Evolutionary conservation across 2,797 vertebrate species (phyloP), one percentile per base, ranked within the genome.

Genomic region (Eurystomus glaucurus): DNA sequence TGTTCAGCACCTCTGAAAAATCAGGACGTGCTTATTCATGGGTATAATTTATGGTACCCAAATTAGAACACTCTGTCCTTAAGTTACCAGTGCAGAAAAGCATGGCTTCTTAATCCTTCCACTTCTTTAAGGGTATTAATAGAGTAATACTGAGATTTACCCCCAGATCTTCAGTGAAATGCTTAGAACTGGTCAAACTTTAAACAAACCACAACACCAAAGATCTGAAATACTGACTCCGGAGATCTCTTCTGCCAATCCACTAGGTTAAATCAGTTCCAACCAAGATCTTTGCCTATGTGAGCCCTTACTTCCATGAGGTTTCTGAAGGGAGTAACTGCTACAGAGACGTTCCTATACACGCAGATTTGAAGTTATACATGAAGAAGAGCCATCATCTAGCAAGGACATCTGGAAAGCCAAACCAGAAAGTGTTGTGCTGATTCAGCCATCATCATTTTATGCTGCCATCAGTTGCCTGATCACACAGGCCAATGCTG

Each of bases 41-140:
- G 84, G 52, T 91, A 94, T 97, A 95, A 95, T 96, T 97, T 89
- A 94, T 83, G 61, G 33, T 28, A 50, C 75, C 57, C 75, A 87
- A 92, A 97, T 95, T 91, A 94, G 96, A 94, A 91, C 85, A 80
- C 50, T 83, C 76, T 96, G 88, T 89, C 93, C 94, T 94, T 46
- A 89, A 85, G 66, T 77, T 66, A 68, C 93, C 80, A 72, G 52
- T 9, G 55, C 88, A 93, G 58, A 84, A 41, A 31, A 90, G 45
- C 41, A 78, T 28, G 25, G 52, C 60, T 83, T 85, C 90, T 79
- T 61, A 54, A 23, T 95, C 58, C 70, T 94, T 84, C 43, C 68
- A 26, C 43, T 84, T 46, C 48, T 76, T 61, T 5, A 17, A 9
- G 57, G 54, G 7, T 65, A 86, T 25, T 20, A 31, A 50, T 7